Evolutionary conservation across 2,888 invertebrate species (phyloP), one percentile per base, ranked within the genome.

Genomic region (Nowickia ferox): DNA sequence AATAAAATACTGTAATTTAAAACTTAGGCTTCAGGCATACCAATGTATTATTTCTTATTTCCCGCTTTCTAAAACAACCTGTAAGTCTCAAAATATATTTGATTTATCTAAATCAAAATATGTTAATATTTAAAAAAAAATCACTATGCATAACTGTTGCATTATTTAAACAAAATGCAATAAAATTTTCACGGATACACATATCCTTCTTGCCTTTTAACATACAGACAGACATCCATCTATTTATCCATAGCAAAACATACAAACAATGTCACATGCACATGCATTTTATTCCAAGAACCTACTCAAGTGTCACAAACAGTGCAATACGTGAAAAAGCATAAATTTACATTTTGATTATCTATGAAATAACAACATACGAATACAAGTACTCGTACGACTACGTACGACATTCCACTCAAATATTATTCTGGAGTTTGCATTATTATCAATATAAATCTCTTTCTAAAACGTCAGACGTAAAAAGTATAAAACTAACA

Each of bases 321-420:
- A 82, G 87, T 86, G 86, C 86, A 86, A 82, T 82, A 87, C 87
- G 84, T 86, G 86, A 82, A 84, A 78, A 61, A 63, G 84, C 84
- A 87, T 86, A 86, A 86, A 86, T 86, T 86, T 84, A 74, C 87
- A 87, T 84, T 77, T 71, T 76, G 69, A 82, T 86, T 71, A 86
- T 82, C 78, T 82, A 51, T 55, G 46, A 55, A 81, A 74, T 75
- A 61, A 69, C 72, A 68, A 48, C 66, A 74, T 68, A 77, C 59
- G 19, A 77, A 69, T 55, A 46, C 30, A 30, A 61, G 9, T 78
- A 57, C 30, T 17, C 53, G 9, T 78, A 78, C 53, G 69, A 63
- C 69, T 63, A 53, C 51, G 44, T n/a, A 76, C 53, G 48, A 68
- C 61, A 76, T 55, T 51, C 59, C 59, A 57, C 15, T 57, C 65